Percentiles rank a stretch among this genome's conserved stretches.
Evolutionary conservation across 2,113 vertebrate genomes (phyloP).

Genomic region (Rhipidura dahli): DNA sequence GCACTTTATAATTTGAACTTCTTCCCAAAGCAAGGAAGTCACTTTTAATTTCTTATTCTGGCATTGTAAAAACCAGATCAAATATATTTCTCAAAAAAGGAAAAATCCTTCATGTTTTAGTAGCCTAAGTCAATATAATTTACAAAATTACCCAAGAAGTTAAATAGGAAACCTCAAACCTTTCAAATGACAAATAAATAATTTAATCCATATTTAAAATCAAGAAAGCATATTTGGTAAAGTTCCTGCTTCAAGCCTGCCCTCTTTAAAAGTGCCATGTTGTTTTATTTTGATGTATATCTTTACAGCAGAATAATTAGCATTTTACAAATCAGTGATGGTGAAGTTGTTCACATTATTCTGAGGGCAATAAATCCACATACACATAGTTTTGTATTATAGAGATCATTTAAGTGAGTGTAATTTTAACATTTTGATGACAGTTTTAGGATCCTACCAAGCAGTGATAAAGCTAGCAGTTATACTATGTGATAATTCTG

Average conservation of each 20-base stretch:
- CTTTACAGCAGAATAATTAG: conserved; percentile 38
- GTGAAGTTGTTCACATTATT: conserved; percentile 14
- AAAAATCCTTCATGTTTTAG: not conserved
- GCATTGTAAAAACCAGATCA: not conserved
- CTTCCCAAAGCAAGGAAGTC: not conserved
- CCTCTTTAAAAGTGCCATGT: not conserved
- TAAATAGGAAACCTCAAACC: not conserved
- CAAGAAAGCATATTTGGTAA: not conserved
- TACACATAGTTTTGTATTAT: not conserved
- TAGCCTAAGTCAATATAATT: not conserved
- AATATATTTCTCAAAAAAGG: not conserved
- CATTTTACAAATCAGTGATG: conserved; percentile 21
- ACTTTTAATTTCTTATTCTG: not conserved
- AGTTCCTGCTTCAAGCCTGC: not conserved
- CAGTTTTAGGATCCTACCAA: conserved; percentile 74
- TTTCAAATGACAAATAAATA: not conserved
- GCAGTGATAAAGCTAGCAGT: conserved; percentile 70
- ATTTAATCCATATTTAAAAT: not conserved
- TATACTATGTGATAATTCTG: conserved; percentile 83
- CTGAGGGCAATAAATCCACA: conserved; percentile 37
- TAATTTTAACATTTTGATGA: conserved; percentile 70
- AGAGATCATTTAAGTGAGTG: conserved; percentile 45
- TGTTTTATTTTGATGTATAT: conserved; percentile 30
- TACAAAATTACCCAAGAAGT: not conserved
- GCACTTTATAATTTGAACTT: not conserved